phyloP scores from a whole-genome alignment of 2,113 vertebrate genomes.

The Scophthalmus maximus region DNA sequence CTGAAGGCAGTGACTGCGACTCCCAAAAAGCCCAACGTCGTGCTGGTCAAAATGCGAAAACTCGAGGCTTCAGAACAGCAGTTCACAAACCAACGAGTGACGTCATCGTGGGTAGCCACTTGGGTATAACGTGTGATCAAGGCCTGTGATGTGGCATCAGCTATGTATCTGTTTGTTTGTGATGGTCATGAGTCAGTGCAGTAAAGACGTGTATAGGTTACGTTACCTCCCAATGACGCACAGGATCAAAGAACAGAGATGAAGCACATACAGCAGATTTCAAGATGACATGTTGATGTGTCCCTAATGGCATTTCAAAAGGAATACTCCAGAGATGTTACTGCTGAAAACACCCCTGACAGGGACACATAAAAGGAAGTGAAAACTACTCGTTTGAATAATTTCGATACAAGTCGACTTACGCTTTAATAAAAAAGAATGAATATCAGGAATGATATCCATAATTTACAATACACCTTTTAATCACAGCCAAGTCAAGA shows the following conservation, averaged over 20 bases:
- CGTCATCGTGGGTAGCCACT: no score
- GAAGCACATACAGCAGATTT: conserved; percentile 12
- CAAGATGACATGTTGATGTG: conserved; percentile 4
- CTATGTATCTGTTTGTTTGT: conserved; percentile 15
- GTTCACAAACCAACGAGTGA: no score
- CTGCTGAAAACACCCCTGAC: not conserved
- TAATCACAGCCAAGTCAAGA: no score
- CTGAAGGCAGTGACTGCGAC: no score
- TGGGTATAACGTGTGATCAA: conserved; percentile 59
- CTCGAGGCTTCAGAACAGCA: no score
- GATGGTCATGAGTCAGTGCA: conserved; percentile 24
- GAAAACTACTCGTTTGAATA: not conserved
- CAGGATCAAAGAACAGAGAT: conserved; percentile 6
- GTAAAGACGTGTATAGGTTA: not conserved
- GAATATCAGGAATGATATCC: not conserved
- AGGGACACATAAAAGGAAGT: not conserved
- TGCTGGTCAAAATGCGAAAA: no score
- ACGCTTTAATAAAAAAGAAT: not conserved
- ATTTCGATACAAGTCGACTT: not conserved
- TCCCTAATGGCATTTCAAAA: conserved; percentile 1
- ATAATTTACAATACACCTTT: no score
- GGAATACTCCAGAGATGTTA: not conserved
- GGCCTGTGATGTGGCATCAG: conserved; percentile 53
- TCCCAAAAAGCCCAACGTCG: no score
- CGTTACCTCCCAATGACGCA: conserved; percentile 8